Percentiles rank a stretch among this genome's conserved stretches.
phyloP scores from a whole-genome alignment of 2,113 vertebrate species.

The Oryzias melastigma region DNA sequence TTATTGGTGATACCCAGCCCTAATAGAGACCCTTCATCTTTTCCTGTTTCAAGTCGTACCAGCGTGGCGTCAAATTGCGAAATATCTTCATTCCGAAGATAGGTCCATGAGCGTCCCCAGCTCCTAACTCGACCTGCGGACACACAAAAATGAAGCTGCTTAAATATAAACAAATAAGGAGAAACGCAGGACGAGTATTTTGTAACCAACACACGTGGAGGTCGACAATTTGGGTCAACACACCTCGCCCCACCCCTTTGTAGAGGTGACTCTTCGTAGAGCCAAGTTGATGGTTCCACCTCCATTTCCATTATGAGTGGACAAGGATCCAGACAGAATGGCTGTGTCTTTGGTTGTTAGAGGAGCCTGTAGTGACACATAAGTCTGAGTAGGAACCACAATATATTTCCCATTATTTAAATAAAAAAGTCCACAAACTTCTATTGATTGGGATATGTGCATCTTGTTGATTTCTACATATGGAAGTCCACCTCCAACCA shows the following conservation, averaged over 20 bases:
- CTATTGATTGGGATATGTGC: slow-evolving; percentile 99
- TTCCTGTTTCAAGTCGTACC: slow-evolving; percentile 72
- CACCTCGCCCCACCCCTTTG: slow-evolving; percentile 96
- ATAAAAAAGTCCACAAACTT: slow-evolving; percentile 72
- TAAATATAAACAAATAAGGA: not conserved
- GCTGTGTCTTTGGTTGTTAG: slow-evolving; percentile 94
- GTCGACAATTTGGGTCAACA: slow-evolving; percentile 1
- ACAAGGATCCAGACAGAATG: slow-evolving; percentile 93
- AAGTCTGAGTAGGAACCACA: not conserved
- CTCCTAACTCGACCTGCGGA: slow-evolving; percentile 90
- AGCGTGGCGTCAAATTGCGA: slow-evolving; percentile 91
- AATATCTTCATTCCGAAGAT: slow-evolving; percentile 93
- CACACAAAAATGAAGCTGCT: slow-evolving; percentile 1
- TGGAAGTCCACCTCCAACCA: slow-evolving; percentile 82
- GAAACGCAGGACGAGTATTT: slow-evolving; percentile 2
- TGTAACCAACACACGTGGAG: not conserved
- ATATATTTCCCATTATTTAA: too few species aligned
- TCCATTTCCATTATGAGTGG: slow-evolving; percentile 96
- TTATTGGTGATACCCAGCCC: too few species aligned
- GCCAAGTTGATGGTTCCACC: slow-evolving; percentile 92
- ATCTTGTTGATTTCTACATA: slow-evolving; percentile 97
- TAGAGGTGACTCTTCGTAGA: slow-evolving; percentile 88
- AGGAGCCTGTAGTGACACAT: slow-evolving; percentile 80
- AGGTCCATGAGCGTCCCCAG: slow-evolving; percentile 92
- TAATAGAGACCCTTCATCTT: not conserved